These are phyloP conservation scores for Monomorium pharaonis DNA, from an alignment of 1,140 invertebrate genomes.

Conservation along the genomic window DNA sequence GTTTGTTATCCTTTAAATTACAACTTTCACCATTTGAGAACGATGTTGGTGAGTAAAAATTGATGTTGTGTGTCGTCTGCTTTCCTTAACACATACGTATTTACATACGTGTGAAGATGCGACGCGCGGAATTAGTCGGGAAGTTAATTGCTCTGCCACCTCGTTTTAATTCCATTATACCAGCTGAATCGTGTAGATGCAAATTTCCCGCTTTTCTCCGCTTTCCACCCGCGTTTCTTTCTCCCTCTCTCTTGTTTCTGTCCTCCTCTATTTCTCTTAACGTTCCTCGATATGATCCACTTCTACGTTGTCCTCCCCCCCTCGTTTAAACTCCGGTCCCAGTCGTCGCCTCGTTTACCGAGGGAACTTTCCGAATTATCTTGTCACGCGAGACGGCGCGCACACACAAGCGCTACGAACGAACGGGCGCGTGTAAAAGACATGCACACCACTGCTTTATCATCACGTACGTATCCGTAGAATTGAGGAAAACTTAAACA, in stretches of 20 bases:
- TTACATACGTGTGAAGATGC: constrained; percentile 28
- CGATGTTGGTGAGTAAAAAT: constrained; percentile 1
- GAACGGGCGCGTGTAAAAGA: constrained; percentile 65
- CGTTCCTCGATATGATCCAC: constrained; percentile 37
- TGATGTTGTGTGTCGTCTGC: background rate
- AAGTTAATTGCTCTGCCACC: constrained; percentile 77
- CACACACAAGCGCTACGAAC: constrained; percentile 73
- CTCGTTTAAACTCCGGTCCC: constrained; percentile 32
- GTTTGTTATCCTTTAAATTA: background rate
- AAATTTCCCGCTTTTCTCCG: constrained; percentile 72
- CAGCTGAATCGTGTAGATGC: constrained; percentile 76
- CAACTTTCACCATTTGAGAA: background rate
- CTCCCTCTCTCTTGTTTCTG: constrained; percentile 4
- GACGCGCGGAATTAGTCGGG: constrained; percentile 67
- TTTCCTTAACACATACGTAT: background rate
- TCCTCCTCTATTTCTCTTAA: constrained; percentile 39
- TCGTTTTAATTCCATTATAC: constrained; percentile 82
- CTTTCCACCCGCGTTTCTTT: background rate
- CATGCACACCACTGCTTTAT: constrained; percentile 45
- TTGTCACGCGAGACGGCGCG: constrained; percentile 75
- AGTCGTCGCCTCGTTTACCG: constrained; percentile 43
- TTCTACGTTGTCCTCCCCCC: constrained; percentile 35
- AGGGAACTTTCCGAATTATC: constrained; percentile 81
- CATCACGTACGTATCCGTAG: constrained; percentile 33
- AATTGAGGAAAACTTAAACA: constrained; percentile 59